Evolutionary conservation across 2,888 invertebrate species (phyloP), one percentile per base, ranked within the genome.

Genomic region (Apodemia mormo): DNA sequence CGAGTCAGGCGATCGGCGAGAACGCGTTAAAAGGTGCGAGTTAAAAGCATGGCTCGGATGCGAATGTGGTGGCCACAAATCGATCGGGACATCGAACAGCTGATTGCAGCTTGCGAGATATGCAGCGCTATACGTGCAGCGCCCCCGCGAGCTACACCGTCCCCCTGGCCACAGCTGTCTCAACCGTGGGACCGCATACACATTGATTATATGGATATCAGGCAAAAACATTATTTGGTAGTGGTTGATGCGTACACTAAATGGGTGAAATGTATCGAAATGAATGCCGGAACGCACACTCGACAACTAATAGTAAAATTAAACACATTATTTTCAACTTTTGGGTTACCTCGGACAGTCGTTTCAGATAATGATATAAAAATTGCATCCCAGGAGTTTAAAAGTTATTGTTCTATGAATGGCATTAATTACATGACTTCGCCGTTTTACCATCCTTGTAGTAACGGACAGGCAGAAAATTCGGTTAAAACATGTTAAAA

Each of bases 161-260:
- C 76, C 76, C 7, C 70, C 72, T 29, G 70, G 77, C 58, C 43
- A 22, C 61, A 14, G n/a, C n/a, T n/a, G n/a, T n/a, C n/a, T n/a
- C n/a, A n/a, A n/a, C n/a, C n/a, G n/a, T n/a, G n/a, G n/a, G n/a
- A 73, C 12, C 54, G 77, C 22, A 37, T 76, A n/a, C 77, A 78
- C 58, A 58, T 79, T 12, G 77, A 79, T 52, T 75, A 76, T 68
- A 29, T 77, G n/a, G 75, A 75, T 0, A 74, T 75, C 1, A 29
- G 8, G 1, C 66, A 69, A n/a, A 65, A 68, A 9, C 71, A 66
- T 10, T 77, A 72, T 69, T 68, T 78, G 64, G 66, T 22, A 22
- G 22, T 22, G 22, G 22, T 22, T 22, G 22, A 22, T 22, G 22
- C 22, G 0, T 22, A 22, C 22, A 22, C 22, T 22, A 22, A 22